A percentile compares a stretch with the other conserved stretches of the same genome.
These are phyloP conservation scores for Scytalopus superciliaris DNA, from an alignment of 2,113 vertebrate genomes.

Conservation along the genomic window DNA sequence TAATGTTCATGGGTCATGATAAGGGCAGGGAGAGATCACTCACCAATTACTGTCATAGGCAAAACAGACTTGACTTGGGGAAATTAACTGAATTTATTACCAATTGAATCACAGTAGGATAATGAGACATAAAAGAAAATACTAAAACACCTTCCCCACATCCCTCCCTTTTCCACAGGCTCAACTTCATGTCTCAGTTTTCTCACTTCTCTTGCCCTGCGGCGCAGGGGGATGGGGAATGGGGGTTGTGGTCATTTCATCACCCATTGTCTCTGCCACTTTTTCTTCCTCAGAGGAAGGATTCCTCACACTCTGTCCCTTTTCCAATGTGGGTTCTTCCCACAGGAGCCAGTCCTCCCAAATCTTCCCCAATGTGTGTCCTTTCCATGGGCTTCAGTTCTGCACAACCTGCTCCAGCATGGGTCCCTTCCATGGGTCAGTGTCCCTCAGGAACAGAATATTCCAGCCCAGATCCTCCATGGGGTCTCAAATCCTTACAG, in stretches of 20 bases:
- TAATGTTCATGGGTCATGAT: accelerated
- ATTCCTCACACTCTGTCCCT: neutral
- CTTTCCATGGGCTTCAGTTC: neutral
- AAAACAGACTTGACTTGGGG: neutral
- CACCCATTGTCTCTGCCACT: neutral
- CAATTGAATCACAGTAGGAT: neutral
- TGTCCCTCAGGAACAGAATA: neutral
- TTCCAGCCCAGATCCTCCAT: neutral
- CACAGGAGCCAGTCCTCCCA: neutral
- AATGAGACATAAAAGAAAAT: neutral
- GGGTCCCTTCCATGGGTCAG: neutral
- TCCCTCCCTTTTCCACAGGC: neutral
- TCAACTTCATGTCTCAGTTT: neutral
- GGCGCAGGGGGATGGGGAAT: neutral
- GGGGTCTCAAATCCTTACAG: neutral
- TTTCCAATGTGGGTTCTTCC: neutral
- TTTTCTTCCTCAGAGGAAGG: neutral
- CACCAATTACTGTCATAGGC: accelerated
- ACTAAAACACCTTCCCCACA: neutral
- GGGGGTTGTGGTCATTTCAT: neutral
- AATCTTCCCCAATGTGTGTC: neutral
- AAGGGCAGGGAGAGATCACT: neutral
- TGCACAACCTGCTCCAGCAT: neutral
- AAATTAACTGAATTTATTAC: neutral
- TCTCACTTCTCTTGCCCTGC: neutral